Percentiles rank a stretch among this genome's conserved stretches.
phyloP scores from a whole-genome alignment of 2,888 invertebrate genomes.

The Achlya flavicornis region DNA sequence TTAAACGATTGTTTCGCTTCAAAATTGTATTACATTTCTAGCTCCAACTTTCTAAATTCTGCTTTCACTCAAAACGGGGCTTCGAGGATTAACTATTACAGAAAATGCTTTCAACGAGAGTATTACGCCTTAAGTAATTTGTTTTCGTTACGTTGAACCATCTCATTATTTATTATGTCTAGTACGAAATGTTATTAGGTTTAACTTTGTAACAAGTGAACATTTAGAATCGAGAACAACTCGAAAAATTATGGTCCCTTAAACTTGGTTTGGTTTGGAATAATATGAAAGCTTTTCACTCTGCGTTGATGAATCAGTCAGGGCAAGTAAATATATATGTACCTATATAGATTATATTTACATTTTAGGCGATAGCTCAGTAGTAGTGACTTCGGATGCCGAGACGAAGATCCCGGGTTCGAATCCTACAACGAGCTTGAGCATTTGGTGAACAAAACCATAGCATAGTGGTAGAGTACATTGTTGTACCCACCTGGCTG shows the following conservation, averaged over 20 bases:
- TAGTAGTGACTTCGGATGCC: too few relatives aligned
- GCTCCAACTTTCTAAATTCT: not conserved
- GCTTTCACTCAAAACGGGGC: slow-evolving; percentile 30
- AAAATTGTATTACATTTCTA: not conserved
- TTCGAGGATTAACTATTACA: slow-evolving; percentile 47
- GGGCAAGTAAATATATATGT: too few relatives aligned
- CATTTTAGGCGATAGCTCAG: too few relatives aligned
- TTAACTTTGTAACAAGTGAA: slow-evolving; percentile 21
- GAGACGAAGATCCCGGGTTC: too few relatives aligned
- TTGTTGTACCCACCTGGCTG: too few relatives aligned
- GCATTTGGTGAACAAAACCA: too few relatives aligned
- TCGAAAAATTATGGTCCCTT: slow-evolving; percentile 4
- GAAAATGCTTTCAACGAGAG: slow-evolving; percentile 43
- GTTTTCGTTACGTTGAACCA: slow-evolving; percentile 47
- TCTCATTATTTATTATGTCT: slow-evolving; percentile 43
- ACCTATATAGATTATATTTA: too few relatives aligned
- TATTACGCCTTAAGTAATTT: slow-evolving; percentile 49
- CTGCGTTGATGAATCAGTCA: too few relatives aligned
- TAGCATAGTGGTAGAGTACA: too few relatives aligned
- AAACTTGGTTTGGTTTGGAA: not conserved
- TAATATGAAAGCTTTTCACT: slow-evolving; percentile 18
- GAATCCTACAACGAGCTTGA: too few relatives aligned
- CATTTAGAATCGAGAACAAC: slow-evolving; percentile 8
- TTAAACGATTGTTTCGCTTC: not conserved
- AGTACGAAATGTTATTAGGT: slow-evolving; percentile 28